Percentiles rank a stretch among this genome's conserved stretches.
Evolutionary conservation across 2,113 vertebrate species (phyloP).

Genomic region (Campylorhamphus procurvoides): DNA sequence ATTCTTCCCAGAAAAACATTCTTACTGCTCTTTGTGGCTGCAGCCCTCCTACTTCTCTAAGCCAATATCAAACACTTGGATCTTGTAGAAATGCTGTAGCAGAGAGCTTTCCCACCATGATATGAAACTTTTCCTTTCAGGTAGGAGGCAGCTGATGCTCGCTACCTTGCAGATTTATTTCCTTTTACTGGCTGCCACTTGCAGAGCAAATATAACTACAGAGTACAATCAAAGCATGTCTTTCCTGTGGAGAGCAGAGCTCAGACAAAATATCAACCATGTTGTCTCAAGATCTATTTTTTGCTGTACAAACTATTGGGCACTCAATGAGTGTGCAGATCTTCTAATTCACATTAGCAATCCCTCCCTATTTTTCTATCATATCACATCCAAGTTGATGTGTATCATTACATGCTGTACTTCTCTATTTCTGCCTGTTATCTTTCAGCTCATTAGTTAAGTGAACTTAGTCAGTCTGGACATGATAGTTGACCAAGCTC

Average conservation of each 20-base stretch:
- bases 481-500: not conserved
- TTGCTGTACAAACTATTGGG: not conserved
- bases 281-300: not conserved
- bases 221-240: constrained; percentile 9
- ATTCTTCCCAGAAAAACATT: not conserved
- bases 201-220: constrained; percentile 5
- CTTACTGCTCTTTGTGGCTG: not conserved
- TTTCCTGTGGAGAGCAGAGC: constrained; percentile 1
- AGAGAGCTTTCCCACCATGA: not conserved
- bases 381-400: not conserved
- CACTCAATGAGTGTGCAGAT: fast-evolving
- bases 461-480: not conserved
- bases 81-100: not conserved
- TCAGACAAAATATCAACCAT: not conserved
- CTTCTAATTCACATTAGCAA: not conserved
- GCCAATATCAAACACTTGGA: not conserved
- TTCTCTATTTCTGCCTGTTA: not conserved
- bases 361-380: not conserved
- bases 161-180: not conserved
- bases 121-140: not conserved
- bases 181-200: not conserved
- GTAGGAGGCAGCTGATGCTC: not conserved
- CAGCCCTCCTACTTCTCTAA: not conserved
- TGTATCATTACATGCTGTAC: not conserved
- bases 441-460: not conserved